Evolutionary conservation across 1,140 invertebrate genomes (phyloP), one percentile per base, ranked within the genome.

Genomic region (Brachionus plicatilis): DNA sequence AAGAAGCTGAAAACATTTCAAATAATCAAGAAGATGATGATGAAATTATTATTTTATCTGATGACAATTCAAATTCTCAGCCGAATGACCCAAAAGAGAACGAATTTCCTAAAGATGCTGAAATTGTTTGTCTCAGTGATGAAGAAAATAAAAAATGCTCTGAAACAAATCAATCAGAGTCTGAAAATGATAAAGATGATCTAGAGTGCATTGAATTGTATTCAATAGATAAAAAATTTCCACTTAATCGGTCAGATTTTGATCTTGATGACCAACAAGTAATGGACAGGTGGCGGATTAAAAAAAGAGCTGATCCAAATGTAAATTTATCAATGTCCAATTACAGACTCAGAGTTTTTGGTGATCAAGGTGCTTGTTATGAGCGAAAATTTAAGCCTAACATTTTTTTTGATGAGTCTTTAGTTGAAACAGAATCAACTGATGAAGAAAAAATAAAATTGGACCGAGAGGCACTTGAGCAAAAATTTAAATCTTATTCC

Each of bases 301-400:
- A 76, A 12, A 76, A 76, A 53, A 24, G n/a, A 47, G 24, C 72
- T 50, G 43, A 76, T 53, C 72, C 72, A 1, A 76, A 76, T 50
- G 24, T 50, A 50, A 76, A 76, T 50, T 12, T 76, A 2, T 47
- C 43, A 5, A 50, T 76, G 17, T 50, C 72, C 3, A 76, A 76
- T 76, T 76, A 76, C 24, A 47, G 17, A 33, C 20, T 24, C 12
- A 76, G 27, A 12, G 20, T 12, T 27, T 1, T 17, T 50, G 45
- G 45, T 12, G 9, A 53, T 29, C 33, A 14, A 17, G 17, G 37
- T 20, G 0, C 7, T 7, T 1, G 1, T 8, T n/a, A 1, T 29
- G 27, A 47, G 27, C 43, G 72, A 76, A 47, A n/a, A 29, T 76
- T 76, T 27, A 76, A 76, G 27, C 45, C 72, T 12, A 76, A 76